Base-by-base conservation (phyloP, 2,797 vertebrate species). In the Brotula barbata region DNA sequence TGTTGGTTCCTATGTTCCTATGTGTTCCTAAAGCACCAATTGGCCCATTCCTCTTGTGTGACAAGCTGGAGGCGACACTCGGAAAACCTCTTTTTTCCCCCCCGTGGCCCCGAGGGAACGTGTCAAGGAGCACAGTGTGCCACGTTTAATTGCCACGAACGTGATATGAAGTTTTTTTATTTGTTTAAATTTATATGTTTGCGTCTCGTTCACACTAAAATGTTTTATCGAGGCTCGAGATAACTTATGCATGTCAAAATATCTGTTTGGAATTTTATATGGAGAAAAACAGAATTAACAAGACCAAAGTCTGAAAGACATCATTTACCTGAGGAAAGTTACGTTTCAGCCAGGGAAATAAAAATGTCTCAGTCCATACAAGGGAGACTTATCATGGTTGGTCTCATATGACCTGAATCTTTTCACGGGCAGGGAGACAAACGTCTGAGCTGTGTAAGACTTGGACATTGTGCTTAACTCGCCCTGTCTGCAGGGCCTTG, bases 171-270 rank as follows among this genome's bases (percentile, higher is more conserved):
- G 51, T 60, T 75, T 74, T 65, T 67, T 84, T n/a, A n/a, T n/a
- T n/a, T n/a, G n/a, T n/a, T n/a, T n/a, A n/a, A n/a, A 81, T 90
- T 87, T 79, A 84, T 85, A 65, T 88, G 70, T 89, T 87, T 88
- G 82, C 85, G 75, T 66, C 78, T 79, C 81, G 63, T 76, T 78
- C 56, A 69, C 68, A 83, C 73, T 71, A 46, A 46, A 51, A 65
- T 55, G 69, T 83, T 89, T 90, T 67, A 85, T 83, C 63, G 54
- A 62, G 28, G 64, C 58, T 67, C 68, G 60, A 74, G 69, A 79
- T 81, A 73, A 80, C 69, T 80, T 79, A 71, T 60, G 58, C 68
- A 64, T 78, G 43, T 67, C 17, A 31, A 75, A 39, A 48, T 78
- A 81, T 75, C 55, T 81, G 58, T 80, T 65, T 61, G 54, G n/a